Base-by-base conservation (phyloP, 2,797 vertebrate genomes). In the Cichlasoma orientale region DNA sequence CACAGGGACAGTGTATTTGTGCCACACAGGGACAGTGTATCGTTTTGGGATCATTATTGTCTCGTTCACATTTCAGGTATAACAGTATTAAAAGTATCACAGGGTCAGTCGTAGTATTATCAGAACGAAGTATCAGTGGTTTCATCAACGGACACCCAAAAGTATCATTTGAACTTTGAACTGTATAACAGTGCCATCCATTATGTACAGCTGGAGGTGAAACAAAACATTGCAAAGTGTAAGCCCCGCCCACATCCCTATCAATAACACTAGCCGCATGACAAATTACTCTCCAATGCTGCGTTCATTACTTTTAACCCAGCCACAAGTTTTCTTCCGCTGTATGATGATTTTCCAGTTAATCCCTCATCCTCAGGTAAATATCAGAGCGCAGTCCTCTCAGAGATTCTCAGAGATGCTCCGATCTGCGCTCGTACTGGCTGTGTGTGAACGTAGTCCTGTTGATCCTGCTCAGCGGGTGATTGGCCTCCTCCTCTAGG, bases 381-480 rank as follows among this genome's bases (percentile, higher is more conserved):
- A 69, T 23, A 18, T 56, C 2, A n/a, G 27, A 19, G 1, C 23
- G 2, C 74, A 9, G 56, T 31, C 72, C 25, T 3, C 7, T 93
- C 89, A 93, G 53, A 84, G n/a, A n/a, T 29, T 5, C 29, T 29
- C 29, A 29, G 31, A 36, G 8, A 2, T 89, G 75, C 59, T 72
- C 33, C 4, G 90, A 61, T n/a, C 89, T 75, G 70, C 70, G 89
- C 1, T 84, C 78, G 8, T 89, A 94, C 87, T 94, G 94, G 86
- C 93, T 95, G 63, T 85, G 74, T 4, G 91, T 91, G 81, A 94
- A 94, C 0, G 89, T 38, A 72, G 93, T 85, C 73, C 92, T 92
- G 86, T 95, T 84, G 88, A 94, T 95, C 5, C 82, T 82, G 79
- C 79, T 91, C 79, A 95, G 90, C 0, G 95, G 94, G 77, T 93